A percentile compares a stretch with the other conserved stretches of the same genome.
These are phyloP conservation scores for Meloidogyne exigua DNA, from an alignment of 1,140 invertebrate species.

Conservation along the genomic window DNA sequence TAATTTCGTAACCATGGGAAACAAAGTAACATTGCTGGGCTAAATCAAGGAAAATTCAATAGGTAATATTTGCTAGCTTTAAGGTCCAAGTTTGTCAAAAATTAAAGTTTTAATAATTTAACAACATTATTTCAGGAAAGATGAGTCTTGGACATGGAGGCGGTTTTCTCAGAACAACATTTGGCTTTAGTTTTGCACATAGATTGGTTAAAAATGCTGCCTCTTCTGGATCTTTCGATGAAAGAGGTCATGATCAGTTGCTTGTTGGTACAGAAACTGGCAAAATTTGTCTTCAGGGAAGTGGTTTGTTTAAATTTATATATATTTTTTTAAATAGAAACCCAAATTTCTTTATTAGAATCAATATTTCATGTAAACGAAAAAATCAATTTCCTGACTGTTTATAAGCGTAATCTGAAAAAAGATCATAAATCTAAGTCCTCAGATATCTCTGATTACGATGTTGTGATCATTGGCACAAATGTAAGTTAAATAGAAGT, in stretches of 20 bases:
- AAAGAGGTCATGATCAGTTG: slow-evolving; percentile 23
- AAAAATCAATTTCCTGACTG: slow-evolving; percentile 28
- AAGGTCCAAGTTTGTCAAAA: no score
- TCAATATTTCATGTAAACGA: slow-evolving; percentile 44
- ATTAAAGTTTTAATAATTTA: no score
- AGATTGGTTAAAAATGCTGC: slow-evolving; percentile 26
- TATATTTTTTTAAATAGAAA: neutral
- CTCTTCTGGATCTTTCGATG: slow-evolving; percentile 26
- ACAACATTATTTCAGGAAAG: neutral
- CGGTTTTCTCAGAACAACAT: slow-evolving; percentile 19
- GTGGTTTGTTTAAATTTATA: slow-evolving; percentile 12
- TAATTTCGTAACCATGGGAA: no score
- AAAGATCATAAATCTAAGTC: neutral
- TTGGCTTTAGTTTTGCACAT: slow-evolving; percentile 37
- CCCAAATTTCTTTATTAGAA: slow-evolving; percentile 17
- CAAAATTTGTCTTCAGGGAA: slow-evolving; percentile 39
- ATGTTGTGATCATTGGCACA: slow-evolving; percentile 42
- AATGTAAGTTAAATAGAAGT: neutral
- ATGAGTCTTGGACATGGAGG: neutral
- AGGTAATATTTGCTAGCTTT: no score
- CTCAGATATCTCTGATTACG: slow-evolving; percentile 1
- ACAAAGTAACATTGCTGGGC: no score
- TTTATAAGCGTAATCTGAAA: slow-evolving; percentile 7
- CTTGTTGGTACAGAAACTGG: slow-evolving; percentile 43
- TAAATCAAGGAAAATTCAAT: no score